These are phyloP conservation scores for Drosophila erecta DNA, from an alignment of 1,140 invertebrate species.

Conservation along the genomic window DNA sequence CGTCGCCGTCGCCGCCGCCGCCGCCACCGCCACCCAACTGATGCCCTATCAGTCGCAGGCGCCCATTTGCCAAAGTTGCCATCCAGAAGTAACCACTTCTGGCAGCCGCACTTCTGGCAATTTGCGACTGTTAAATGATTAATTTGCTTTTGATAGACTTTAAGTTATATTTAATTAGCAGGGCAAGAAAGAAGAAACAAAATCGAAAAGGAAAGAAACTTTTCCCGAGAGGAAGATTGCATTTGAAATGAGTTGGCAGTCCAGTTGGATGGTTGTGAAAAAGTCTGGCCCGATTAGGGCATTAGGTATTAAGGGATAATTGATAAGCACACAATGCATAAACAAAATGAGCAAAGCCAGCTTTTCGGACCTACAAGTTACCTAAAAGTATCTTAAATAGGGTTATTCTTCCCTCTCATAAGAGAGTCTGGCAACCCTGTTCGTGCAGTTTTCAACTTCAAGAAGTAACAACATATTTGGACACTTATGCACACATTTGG, in stretches of 20 bases:
- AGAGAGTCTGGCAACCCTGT: constrained; percentile 2
- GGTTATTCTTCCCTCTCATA: too few species aligned
- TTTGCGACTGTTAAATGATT: constrained; percentile 68
- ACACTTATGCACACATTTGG: constrained; percentile 7
- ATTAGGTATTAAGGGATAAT: not conserved
- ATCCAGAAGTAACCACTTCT: constrained; percentile 6
- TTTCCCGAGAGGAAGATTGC: not conserved
- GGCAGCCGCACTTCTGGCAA: constrained; percentile 34
- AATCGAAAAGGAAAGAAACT: not conserved
- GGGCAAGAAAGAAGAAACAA: not conserved
- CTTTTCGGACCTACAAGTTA: not conserved
- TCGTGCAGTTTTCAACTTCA: not conserved
- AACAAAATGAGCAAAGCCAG: not conserved
- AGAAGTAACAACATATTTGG: not conserved
- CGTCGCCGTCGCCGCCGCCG: too few species aligned
- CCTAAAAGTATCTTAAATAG: too few species aligned
- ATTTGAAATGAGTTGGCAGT: constrained; percentile 8
- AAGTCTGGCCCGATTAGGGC: constrained; percentile 1
- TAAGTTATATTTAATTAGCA: constrained; percentile 72
- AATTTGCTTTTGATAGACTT: constrained; percentile 75
- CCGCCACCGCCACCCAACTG: not conserved
- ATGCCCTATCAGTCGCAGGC: not conserved
- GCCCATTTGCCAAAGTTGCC: not conserved
- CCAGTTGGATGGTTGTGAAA: not conserved
- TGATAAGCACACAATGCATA: not conserved